phyloP scores from a whole-genome alignment of 2,888 invertebrate genomes.

The Bellardia pandia region DNA sequence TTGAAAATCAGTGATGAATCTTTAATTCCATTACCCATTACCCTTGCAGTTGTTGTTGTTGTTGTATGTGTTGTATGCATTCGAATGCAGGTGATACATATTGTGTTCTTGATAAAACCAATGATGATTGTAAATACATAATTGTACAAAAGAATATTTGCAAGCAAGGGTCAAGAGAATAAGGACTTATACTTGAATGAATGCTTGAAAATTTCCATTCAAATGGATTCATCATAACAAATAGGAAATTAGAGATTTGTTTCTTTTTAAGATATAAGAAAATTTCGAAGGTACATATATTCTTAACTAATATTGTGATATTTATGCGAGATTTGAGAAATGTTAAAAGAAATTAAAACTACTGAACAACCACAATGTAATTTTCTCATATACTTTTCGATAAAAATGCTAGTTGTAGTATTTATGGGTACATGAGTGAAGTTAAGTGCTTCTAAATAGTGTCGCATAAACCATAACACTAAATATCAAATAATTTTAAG shows the following conservation, averaged over 20 bases:
- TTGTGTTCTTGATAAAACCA: constrained; percentile 51
- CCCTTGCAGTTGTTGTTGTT: background rate
- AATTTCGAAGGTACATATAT: too few relatives aligned
- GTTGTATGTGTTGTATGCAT: background rate
- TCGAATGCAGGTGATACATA: constrained; percentile 42
- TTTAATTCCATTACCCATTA: constrained; percentile 66
- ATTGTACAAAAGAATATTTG: constrained; percentile 52
- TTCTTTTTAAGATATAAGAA: background rate
- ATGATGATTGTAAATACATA: constrained; percentile 57
- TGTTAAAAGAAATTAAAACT: too few relatives aligned
- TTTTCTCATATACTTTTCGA: too few relatives aligned
- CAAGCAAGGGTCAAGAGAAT: background rate
- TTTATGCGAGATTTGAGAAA: too few relatives aligned
- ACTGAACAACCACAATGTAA: too few relatives aligned
- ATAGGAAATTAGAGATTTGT: constrained; percentile 12
- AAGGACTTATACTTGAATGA: constrained; percentile 43
- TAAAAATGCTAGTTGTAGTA: too few relatives aligned
- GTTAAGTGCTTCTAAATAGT: too few relatives aligned
- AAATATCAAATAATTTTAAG: too few relatives aligned
- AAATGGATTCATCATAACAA: constrained; percentile 23
- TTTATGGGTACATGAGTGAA: too few relatives aligned
- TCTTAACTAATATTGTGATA: too few relatives aligned
- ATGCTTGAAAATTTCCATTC: constrained; percentile 23
- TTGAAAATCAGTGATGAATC: constrained; percentile 68
- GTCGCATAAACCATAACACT: too few relatives aligned